Conservation (phyloP, 2,888 invertebrate species). For the Hanleya hanleyi region DNA sequence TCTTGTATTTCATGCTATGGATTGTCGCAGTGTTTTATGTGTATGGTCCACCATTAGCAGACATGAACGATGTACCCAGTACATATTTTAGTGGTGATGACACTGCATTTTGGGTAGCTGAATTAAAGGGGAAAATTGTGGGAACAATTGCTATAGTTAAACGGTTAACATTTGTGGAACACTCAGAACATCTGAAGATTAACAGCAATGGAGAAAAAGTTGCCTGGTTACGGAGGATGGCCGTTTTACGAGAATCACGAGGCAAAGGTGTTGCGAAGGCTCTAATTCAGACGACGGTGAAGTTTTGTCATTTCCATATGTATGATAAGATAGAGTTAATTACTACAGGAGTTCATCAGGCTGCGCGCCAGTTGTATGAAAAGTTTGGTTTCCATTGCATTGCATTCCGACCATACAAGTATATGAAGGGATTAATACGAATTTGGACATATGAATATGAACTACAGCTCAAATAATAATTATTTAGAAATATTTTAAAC, state of each 20-base stretch:
- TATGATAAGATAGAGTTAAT: conserved; percentile 40
- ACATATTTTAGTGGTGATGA: conserved; percentile 34
- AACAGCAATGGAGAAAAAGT: conserved; percentile 16
- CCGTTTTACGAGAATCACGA: conserved; percentile 33
- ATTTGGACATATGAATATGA: conserved; percentile 43
- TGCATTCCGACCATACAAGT: conserved; percentile 33
- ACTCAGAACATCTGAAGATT: background rate
- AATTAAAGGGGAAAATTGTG: conserved; percentile 32
- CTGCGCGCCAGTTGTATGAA: conserved; percentile 39
- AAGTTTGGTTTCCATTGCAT: conserved; percentile 33
- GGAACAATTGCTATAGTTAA: conserved; percentile 44
- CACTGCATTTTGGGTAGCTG: conserved; percentile 43
- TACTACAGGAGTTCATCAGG: conserved; percentile 43
- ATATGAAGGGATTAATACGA: conserved; percentile 32
- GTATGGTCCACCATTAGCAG: conserved; percentile 38
- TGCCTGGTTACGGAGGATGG: conserved; percentile 47
- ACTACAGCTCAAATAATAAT: background rate
- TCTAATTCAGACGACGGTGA: conserved; percentile 30
- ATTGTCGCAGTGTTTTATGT: conserved; percentile 35
- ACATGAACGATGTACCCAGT: conserved; percentile 33
- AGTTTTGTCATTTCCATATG: conserved; percentile 32
- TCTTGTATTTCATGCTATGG: conserved; percentile 24
- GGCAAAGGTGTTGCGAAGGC: conserved; percentile 41
- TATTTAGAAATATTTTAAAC: no score
- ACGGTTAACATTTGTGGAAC: no score